These are phyloP conservation scores for Enteromius paludinosus DNA, from an alignment of 2,797 vertebrate genomes.

Conservation along the genomic window DNA sequence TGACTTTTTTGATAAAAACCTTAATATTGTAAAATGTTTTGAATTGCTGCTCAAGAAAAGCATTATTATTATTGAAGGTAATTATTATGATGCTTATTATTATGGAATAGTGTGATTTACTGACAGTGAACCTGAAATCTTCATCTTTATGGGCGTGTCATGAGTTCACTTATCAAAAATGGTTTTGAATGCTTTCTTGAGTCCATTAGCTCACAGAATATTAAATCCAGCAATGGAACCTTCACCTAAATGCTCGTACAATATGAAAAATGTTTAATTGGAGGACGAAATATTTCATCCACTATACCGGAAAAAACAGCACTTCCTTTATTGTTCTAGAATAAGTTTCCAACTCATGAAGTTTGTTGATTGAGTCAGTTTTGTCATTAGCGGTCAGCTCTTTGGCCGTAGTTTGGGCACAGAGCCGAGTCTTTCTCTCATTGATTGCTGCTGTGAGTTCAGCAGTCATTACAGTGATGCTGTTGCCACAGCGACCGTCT, in stretches of 20 bases:
- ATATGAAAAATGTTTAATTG: neutral
- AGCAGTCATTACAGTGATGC: slow-evolving; percentile 41
- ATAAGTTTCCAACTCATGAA: slow-evolving; percentile 11
- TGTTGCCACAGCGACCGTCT: slow-evolving; percentile 45
- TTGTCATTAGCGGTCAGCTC: slow-evolving; percentile 20
- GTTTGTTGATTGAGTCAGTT: slow-evolving; percentile 31
- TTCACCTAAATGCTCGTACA: neutral
- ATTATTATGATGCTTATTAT: no score
- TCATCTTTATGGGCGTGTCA: neutral
- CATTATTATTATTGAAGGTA: no score
- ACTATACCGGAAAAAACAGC: neutral
- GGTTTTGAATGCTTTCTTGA: neutral
- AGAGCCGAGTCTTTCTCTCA: slow-evolving; percentile 20
- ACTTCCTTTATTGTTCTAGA: neutral
- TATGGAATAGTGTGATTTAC: neutral
- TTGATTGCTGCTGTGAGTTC: slow-evolving; percentile 44
- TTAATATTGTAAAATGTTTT: neutral
- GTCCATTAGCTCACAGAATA: neutral
- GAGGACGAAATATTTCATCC: neutral
- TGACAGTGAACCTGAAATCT: neutral
- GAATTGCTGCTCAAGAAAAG: neutral
- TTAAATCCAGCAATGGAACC: neutral
- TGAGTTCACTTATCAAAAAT: neutral
- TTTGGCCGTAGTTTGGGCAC: slow-evolving; percentile 14
- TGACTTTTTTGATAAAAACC: no score